Conservation (phyloP, 2,888 invertebrate species). For the Erebia aethiops region DNA sequence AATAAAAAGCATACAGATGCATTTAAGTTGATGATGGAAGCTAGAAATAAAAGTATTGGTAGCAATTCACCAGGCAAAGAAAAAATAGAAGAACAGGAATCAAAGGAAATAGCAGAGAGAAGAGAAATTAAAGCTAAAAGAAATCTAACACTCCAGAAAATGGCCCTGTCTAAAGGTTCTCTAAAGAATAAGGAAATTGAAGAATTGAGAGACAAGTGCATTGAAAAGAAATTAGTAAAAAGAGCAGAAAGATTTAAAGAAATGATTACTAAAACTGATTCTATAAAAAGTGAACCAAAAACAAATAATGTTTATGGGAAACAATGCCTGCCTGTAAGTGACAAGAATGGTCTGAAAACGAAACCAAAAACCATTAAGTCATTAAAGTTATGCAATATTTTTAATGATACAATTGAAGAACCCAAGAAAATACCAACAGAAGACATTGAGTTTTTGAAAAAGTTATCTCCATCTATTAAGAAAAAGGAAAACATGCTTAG, state of each 20-base stretch:
- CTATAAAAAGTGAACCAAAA: constrained; percentile 44
- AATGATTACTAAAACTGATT: constrained; percentile 62
- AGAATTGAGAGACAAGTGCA: constrained; percentile 80
- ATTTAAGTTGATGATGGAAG: constrained; percentile 87
- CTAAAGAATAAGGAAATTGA: constrained; percentile 82
- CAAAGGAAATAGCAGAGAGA: constrained; percentile 54
- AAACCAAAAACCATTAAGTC: constrained; percentile 42
- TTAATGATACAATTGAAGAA: constrained; percentile 47
- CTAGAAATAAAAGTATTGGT: constrained; percentile 85
- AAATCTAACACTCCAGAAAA: constrained; percentile 80
- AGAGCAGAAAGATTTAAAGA: constrained; percentile 83
- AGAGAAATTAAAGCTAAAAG: constrained; percentile 71
- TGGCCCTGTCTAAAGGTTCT: constrained; percentile 86
- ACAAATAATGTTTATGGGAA: constrained; percentile 16
- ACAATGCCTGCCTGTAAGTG: constrained; percentile 17
- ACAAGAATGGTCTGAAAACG: constrained; percentile 28
- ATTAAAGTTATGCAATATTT: constrained; percentile 59
- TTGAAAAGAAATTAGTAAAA: constrained; percentile 83
- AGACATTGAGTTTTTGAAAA: constrained; percentile 76
- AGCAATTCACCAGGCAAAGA: constrained; percentile 85
- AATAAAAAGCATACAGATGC: constrained; percentile 78
- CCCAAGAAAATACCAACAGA: constrained; percentile 55
- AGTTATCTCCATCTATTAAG: constrained; percentile 82
- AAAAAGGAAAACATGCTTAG: constrained; percentile 84
- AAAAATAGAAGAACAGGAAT: constrained; percentile 52